phyloP scores from a whole-genome alignment of 2,888 invertebrate genomes.

The Apamea epomidion region DNA sequence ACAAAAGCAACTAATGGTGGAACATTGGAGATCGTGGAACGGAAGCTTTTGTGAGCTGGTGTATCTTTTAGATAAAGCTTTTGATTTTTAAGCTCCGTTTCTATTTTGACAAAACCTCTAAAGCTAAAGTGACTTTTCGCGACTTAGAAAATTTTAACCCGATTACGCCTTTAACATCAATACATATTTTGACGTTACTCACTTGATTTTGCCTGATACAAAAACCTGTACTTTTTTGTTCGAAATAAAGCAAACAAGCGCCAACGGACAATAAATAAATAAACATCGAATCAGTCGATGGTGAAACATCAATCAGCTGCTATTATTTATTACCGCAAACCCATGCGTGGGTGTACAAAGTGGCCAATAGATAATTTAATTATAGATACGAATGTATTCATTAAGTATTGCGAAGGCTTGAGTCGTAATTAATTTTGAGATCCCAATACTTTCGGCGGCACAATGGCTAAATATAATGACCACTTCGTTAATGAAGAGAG shows the following conservation, averaged over 20 bases:
- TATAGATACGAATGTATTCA: conserved; percentile 74
- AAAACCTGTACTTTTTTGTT: conserved; percentile 45
- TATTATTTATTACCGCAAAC: conserved; percentile 71
- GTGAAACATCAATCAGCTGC: conserved; percentile 71
- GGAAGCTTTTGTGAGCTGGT: conserved; percentile 25
- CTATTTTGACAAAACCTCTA: not conserved
- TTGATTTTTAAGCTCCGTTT: not conserved
- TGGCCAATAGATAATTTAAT: conserved; percentile 77
- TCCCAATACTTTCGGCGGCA: conserved; percentile 41
- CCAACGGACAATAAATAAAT: conserved; percentile 59
- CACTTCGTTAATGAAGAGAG: conserved; percentile 27
- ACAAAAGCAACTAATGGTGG: conserved; percentile 34
- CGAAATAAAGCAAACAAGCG: conserved; percentile 56
- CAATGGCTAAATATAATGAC: conserved; percentile 35
- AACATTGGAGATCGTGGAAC: conserved; percentile 28
- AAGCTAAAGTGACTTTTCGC: not conserved
- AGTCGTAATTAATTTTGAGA: conserved; percentile 63
- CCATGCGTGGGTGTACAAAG: conserved; percentile 76
- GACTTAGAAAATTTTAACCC: conserved; percentile 7
- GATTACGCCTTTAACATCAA: not conserved
- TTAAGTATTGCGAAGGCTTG: conserved; percentile 66
- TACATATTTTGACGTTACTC: not conserved
- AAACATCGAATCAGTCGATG: conserved; percentile 65
- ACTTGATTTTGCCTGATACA: conserved; percentile 5
- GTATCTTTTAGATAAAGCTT: not conserved